Percentiles rank a stretch among this genome's conserved stretches.
phyloP scores from a whole-genome alignment of 2,113 vertebrate genomes.

The Leptocoma aspasia region DNA sequence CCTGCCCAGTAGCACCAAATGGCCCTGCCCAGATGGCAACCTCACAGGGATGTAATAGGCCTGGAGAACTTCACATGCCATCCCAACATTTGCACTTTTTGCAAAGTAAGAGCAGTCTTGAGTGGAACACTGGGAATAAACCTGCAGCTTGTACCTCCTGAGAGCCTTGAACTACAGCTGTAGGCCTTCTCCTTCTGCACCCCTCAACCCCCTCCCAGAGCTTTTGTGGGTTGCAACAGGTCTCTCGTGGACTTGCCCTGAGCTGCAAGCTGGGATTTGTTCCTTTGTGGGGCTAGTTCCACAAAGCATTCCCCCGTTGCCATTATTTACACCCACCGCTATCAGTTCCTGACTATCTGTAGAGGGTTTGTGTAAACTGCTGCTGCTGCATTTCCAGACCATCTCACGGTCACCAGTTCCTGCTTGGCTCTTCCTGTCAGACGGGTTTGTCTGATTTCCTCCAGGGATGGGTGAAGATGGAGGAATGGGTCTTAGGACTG shows the following conservation, averaged over 20 bases:
- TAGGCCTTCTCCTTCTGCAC: background rate
- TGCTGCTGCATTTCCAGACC: background rate
- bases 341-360: conserved; percentile 41
- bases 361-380: conserved; percentile 28
- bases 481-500: background rate
- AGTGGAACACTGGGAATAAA: background rate
- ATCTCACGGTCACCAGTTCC: conserved; percentile 1
- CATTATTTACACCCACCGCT: background rate
- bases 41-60: background rate
- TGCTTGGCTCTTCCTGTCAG: background rate
- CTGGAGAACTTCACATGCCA: background rate
- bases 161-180: rapidly evolving
- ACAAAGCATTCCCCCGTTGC: background rate
- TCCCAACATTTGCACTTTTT: background rate
- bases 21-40: background rate
- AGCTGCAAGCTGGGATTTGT: background rate
- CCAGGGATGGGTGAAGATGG: background rate
- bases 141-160: background rate
- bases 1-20: background rate
- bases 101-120: background rate
- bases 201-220: background rate
- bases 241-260: background rate
- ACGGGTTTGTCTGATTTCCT: conserved; percentile 3
- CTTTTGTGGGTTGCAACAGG: rapidly evolving
- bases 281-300: background rate